Base-by-base conservation (phyloP, 1,140 invertebrate genomes). In the Drosophila bipectinata region DNA sequence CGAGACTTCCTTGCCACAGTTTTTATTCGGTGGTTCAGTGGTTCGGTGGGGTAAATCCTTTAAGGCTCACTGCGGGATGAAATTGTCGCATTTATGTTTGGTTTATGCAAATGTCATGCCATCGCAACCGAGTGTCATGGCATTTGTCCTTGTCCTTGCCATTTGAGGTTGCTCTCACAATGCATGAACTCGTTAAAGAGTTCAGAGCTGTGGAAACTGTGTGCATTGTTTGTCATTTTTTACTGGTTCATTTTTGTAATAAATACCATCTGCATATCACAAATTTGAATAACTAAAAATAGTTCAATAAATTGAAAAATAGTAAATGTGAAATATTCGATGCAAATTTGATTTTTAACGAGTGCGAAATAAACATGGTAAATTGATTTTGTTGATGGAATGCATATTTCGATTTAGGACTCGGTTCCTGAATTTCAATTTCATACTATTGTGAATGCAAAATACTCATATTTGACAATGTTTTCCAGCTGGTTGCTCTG, bases 51-150 rank as follows among this genome's bases (percentile, higher is more conserved):
- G 58, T 67, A 82, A 87, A 88, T 87, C 83, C 83, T 88, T 87
- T 87, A 87, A 83, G 79, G 84, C 83, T 62, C 66, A 61, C 67
- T 62, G 66, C 72, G 77, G 63, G 66, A 74, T 79, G 76, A 71
- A 83, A 88, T 88, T 88, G 83, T 88, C 84, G 78, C 83, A 89
- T 88, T 88, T 88, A 89, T 88, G 83, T 88, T 79, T 89, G 76
- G 76, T 83, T 88, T 88, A 88, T 89, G 83, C 75, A 88, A 88
- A 88, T 88, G 71, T 56, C 34, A 51, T 64, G 39, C 52, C 44
- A 44, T 66, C 48, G 15, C 32, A 51, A 34, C 9, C 28, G 32
- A 58, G 39, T 54, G 59, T 41, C 15, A 32, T 49, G 67, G 51
- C 75, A 77, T 72, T 72, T 78, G 75, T 67, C 73, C 53, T 56